Evolutionary conservation across 1,140 invertebrate genomes (phyloP), one percentile per base, ranked within the genome.

Genomic region (Holcopasites calliopsidis): DNA sequence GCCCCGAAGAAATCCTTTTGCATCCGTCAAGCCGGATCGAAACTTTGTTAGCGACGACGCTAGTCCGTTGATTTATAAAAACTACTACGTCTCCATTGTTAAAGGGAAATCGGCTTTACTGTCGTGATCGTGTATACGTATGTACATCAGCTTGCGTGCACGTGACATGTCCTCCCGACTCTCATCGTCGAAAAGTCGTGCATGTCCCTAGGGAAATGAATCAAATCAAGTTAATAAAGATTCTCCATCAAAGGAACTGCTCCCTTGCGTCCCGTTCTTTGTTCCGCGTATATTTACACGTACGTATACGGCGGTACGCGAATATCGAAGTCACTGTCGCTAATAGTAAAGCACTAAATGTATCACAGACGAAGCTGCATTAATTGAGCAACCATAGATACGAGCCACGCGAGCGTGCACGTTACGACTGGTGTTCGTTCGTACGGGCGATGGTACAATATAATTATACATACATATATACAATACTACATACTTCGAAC

Each of bases 1-100:
- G 16, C 92, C 94, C 0, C 90, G 88, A 31, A 87, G 85, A 44
- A 96, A 96, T 89, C 93, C 93, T 0, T 96, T 94, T 77, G 89
- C 94, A 0, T 95, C 94, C 60, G 88, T 94, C 0, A 93, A 94
- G 82, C 95, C 95, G 0, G 95, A 95, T 79, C 93, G 95, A 42
- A 96, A 95, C 86, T 95, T 96, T 78, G 93, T 96, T 18, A 94
- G 94, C 16, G 95, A 96, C 77, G 93, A 96, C 57, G 92, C 93
- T 28, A 92, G 91, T 21, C 95, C 95, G 0, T 89, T 96, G 23
- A 93, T 95, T 74, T 96, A 94, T 81, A 96, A 95, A 82, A 96
- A 96, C 90, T 93, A 94, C 89, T 95, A 92, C 87, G 90, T 93
- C 2, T 16, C 80, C 1, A 75, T 88, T 8, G 73, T 89, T 1